Evolutionary conservation across 92 coral and sea anemone genomes (phyloP).

Genomic region (Bergia sp.): DNA sequence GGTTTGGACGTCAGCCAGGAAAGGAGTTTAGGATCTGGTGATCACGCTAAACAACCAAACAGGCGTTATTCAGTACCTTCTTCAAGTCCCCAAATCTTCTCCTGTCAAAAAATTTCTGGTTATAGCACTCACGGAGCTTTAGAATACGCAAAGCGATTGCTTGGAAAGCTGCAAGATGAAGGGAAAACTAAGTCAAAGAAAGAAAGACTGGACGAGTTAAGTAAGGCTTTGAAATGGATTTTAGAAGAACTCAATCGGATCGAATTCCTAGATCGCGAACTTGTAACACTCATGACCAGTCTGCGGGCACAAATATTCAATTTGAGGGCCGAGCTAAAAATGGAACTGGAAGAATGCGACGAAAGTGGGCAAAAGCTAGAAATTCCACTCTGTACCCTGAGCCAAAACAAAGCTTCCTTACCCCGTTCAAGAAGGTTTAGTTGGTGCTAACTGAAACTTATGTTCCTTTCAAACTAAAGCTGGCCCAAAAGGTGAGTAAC

Average conservation of each 20-base stretch:
- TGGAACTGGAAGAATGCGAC: constrained; percentile 74
- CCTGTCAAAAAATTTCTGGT: constrained; percentile 64
- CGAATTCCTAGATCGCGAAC: constrained; percentile 78
- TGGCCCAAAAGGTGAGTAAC: not conserved
- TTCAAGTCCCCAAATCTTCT: not conserved
- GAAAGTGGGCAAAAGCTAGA: constrained; percentile 16
- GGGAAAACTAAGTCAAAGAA: constrained; percentile 80
- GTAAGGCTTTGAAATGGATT: constrained; percentile 86
- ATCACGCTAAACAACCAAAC: not conserved
- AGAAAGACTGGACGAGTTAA: constrained; percentile 79
- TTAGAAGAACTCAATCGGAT: constrained; percentile 87
- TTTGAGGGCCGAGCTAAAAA: constrained; percentile 73
- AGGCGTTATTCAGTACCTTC: constrained; percentile 34
- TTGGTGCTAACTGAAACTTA: constrained; percentile 64
- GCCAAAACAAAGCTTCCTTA: constrained; percentile 24
- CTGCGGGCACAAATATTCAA: constrained; percentile 82
- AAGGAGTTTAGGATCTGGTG: not conserved
- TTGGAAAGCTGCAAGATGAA: constrained; percentile 74
- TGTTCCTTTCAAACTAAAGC: not conserved
- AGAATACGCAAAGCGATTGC: constrained; percentile 75
- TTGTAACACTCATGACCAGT: constrained; percentile 82
- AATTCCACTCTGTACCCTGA: constrained; percentile 39
- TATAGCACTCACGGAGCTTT: constrained; percentile 88
- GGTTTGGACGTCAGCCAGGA: not conserved
- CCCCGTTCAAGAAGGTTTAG: constrained; percentile 66